A percentile compares a stretch with the other conserved stretches of the same genome.
Evolutionary conservation across 1,140 invertebrate genomes (phyloP).

Genomic region (Berghia stephanieae): DNA sequence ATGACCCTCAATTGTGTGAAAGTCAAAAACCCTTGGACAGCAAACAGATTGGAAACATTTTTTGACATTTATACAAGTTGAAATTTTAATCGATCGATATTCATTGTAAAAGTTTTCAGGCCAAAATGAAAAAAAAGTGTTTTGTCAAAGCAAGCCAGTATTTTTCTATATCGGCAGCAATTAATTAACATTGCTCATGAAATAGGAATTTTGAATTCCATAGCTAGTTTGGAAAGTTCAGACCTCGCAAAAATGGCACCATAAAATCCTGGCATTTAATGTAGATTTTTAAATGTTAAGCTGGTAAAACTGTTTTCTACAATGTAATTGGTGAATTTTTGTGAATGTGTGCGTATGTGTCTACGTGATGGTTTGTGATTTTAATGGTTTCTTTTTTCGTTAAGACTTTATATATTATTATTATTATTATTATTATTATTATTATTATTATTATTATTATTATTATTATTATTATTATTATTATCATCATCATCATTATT

Average conservation of each 20-base stretch:
- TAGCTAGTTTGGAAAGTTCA: background rate
- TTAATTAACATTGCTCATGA: background rate
- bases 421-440: background rate
- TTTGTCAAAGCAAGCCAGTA: constrained; percentile 10
- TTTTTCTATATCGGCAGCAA: constrained; percentile 11
- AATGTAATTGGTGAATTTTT: background rate
- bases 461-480: background rate
- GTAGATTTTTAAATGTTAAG: constrained; percentile 3
- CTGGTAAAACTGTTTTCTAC: background rate
- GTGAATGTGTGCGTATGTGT: constrained; percentile 12
- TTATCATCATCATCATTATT: too few species aligned
- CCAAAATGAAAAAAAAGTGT: too few species aligned
- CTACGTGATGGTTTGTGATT: background rate
- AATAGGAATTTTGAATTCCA: background rate
- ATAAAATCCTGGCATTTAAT: background rate
- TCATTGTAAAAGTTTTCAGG: background rate
- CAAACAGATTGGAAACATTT: too few species aligned
- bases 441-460: background rate
- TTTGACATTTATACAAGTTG: too few species aligned
- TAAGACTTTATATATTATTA: background rate
- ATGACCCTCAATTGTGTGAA: too few species aligned
- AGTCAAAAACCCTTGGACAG: too few species aligned
- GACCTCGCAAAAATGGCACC: too few species aligned
- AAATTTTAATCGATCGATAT: too few species aligned
- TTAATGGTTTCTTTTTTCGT: background rate